Evolutionary conservation across 2,888 invertebrate species (phyloP).

Genomic region (Balanococcus diminutus): DNA sequence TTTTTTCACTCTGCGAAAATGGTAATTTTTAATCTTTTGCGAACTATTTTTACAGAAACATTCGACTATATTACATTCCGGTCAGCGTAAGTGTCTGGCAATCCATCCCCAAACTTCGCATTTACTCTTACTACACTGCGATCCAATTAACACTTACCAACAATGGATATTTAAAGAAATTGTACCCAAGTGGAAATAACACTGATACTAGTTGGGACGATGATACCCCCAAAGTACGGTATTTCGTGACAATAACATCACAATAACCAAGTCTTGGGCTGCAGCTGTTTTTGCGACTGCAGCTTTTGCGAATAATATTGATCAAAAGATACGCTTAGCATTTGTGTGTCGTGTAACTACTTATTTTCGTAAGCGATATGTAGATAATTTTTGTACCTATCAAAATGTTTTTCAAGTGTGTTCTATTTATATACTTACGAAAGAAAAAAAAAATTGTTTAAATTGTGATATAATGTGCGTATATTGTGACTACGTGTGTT

Average conservation of each 20-base stretch:
- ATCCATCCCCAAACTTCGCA: constrained; percentile 81
- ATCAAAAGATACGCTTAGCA: constrained; percentile 17
- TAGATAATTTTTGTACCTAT: neutral
- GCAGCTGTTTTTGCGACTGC: neutral
- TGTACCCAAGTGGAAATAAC: constrained; percentile 68
- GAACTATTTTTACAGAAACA: neutral
- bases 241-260: neutral
- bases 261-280: neutral
- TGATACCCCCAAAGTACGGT: neutral
- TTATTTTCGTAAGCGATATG: neutral
- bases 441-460: neutral
- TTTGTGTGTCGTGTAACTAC: neutral
- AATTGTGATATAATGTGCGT: neutral
- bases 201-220: too few relatives aligned
- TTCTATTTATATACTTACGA: neutral
- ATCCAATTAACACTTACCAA: constrained; percentile 83
- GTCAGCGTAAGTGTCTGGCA: constrained; percentile 74
- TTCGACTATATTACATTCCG: constrained; percentile 8
- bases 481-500: too few relatives aligned
- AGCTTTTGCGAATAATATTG: neutral
- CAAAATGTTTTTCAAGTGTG: neutral
- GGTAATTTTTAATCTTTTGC: too few relatives aligned
- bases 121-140: constrained; percentile 81
- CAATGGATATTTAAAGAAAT: constrained; percentile 85
- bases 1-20: neutral